phyloP scores from a whole-genome alignment of 2,797 vertebrate species.

The Catharus ustulatus region DNA sequence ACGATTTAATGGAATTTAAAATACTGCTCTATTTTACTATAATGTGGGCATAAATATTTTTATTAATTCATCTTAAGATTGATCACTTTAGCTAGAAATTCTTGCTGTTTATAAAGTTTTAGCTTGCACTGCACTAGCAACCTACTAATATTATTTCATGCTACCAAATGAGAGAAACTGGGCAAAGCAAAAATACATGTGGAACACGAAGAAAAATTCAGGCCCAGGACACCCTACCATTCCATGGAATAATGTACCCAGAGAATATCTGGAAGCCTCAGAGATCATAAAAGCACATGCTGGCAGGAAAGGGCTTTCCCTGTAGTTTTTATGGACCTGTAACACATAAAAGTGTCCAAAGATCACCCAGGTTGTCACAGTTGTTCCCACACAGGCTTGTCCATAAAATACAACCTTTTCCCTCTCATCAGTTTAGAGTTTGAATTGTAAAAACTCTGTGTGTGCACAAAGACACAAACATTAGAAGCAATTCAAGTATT shows the following conservation, averaged over 20 bases:
- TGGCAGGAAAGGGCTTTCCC: not conserved
- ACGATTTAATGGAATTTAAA: not conserved
- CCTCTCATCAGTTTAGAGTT: not conserved
- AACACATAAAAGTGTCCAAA: not conserved
- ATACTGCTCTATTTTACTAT: not conserved
- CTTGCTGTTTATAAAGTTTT: not conserved
- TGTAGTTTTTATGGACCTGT: not conserved
- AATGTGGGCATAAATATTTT: not conserved
- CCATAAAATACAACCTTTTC: not conserved
- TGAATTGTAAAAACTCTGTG: not conserved
- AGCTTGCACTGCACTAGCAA: not conserved
- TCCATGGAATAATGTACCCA: not conserved
- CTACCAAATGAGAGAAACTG: not conserved
- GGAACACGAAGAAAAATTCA: not conserved
- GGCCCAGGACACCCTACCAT: not conserved
- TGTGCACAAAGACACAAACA: not conserved
- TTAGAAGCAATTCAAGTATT: not conserved
- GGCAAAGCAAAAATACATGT: not conserved
- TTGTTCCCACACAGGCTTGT: not conserved
- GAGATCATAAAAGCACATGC: not conserved
- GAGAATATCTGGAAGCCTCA: not conserved
- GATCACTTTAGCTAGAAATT: not conserved
- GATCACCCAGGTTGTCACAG: not conserved
- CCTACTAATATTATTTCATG: not conserved
- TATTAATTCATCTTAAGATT: not conserved